phyloP scores from a whole-genome alignment of 2,888 invertebrate genomes.

The Notocelia uddmanniana region DNA sequence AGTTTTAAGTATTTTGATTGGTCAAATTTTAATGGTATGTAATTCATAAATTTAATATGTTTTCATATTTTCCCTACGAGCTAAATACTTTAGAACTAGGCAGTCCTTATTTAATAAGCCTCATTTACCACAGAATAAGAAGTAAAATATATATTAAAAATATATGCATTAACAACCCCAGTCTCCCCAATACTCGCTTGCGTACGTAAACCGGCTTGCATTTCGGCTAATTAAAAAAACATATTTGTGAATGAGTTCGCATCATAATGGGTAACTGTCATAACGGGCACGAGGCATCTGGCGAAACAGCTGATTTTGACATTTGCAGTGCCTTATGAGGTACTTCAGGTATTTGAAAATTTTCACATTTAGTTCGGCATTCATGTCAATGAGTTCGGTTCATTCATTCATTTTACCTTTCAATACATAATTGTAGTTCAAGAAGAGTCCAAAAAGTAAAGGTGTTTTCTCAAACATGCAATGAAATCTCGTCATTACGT shows the following conservation, averaged over 20 bases:
- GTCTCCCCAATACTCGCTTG: constrained; percentile 50
- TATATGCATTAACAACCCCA: constrained; percentile 28
- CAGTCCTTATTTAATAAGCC: too few relatives aligned
- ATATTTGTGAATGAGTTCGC: constrained; percentile 48
- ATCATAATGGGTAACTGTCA: constrained; percentile 33
- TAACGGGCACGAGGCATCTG: constrained; percentile 25
- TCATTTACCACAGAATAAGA: too few relatives aligned
- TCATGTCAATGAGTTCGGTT: neutral
- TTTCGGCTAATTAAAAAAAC: constrained; percentile 49
- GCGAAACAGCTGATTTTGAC: constrained; percentile 11
- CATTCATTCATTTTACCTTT: neutral
- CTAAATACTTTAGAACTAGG: too few relatives aligned
- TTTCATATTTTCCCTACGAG: too few relatives aligned
- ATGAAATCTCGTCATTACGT: too few relatives aligned
- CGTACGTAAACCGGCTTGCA: constrained; percentile 50
- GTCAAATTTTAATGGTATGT: too few relatives aligned
- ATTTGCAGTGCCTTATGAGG: neutral
- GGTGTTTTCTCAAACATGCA: too few relatives aligned
- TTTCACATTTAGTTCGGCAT: neutral
- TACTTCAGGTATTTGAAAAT: neutral
- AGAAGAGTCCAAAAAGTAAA: too few relatives aligned
- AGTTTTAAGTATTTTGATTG: too few relatives aligned
- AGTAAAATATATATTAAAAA: too few relatives aligned
- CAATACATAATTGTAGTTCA: neutral
- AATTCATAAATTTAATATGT: too few relatives aligned